Conservation (phyloP, 2,888 invertebrate species). For the Tineola bisselliella region DNA sequence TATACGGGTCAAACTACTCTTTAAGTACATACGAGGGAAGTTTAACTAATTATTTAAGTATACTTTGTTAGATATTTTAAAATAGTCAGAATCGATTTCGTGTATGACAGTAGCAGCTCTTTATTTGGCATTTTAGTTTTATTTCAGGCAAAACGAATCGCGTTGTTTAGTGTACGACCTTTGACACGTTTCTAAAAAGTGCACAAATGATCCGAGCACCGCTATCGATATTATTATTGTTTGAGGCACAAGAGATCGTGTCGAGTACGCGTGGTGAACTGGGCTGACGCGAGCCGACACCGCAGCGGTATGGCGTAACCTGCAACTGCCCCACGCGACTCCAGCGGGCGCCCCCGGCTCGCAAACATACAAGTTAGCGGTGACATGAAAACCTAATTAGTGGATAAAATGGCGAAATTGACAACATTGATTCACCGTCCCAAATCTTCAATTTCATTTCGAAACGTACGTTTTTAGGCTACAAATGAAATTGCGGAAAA, state of each 20-base stretch:
- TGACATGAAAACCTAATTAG: conserved; percentile 13
- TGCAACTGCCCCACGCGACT: conserved; percentile 18
- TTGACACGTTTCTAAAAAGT: not conserved
- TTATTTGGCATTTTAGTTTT: not conserved
- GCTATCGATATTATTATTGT: not conserved
- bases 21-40: too few relatives aligned
- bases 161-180: not conserved
- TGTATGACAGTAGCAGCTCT: not conserved
- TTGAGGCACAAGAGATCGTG: conserved; percentile 24
- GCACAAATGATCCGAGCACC: not conserved
- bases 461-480: not conserved
- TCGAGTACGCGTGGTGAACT: conserved; percentile 53
- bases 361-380: not conserved
- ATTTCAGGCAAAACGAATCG: not conserved
- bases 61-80: conserved; percentile 2
- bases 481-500: not conserved
- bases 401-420: conserved; percentile 18
- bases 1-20: not conserved
- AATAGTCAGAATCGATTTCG: not conserved
- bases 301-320: conserved; percentile 12
- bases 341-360: not conserved
- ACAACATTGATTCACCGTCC: conserved; percentile 18
- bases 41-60: not conserved
- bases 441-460: conserved; percentile 19
- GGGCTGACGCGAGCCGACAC: conserved; percentile 24